Base-by-base conservation (phyloP, 2,797 vertebrate genomes). In the Scolopax rusticola region DNA sequence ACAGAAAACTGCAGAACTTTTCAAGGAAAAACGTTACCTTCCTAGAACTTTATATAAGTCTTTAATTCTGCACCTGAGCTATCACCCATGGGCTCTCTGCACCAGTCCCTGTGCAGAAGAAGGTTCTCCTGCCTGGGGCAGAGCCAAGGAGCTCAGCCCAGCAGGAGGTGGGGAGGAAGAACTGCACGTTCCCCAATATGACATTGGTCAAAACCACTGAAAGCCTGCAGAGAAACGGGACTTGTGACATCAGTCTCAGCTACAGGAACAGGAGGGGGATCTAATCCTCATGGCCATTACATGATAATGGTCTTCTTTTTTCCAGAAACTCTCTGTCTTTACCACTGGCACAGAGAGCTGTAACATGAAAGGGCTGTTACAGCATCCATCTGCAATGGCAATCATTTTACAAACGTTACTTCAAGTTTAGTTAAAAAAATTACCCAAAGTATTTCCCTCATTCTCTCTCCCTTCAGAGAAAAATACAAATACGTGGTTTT, bases 121-220 rank as follows among this genome's bases (percentile, higher is more conserved):
- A 56, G 28, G 25, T 8, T 27, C 1, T 0, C 16, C 36, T 33
- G 60, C 32, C 10, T 2, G 12, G 38, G 40, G 17, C 20, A 27
- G 28, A 9, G 47, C 11, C 47, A 48, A 48, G 0, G 4, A 32
- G 30, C 53, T 71, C 43, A 50, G 53, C 11, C 56, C 40, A 60
- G 30, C 1, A 1, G 0, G 2, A 77, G 48, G 9, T 8, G 6
- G 14, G 27, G 30, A 38, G 5, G 28, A 8, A 45, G 40, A 48
- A 33, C 27, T 50, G 40, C 36, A 60, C 8, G 1, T 32, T 77
- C 69, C 48, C 15, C 0, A 56, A 7, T 5, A 40, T 15, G 7
- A 21, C 32, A 61, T 1, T 3, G 6, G 47, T 76, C 32, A 43
- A 40, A 73, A 89, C 43, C 47, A 40, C 28, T 32, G 32, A 32